These are phyloP conservation scores for Macrotis lagotis DNA, from an alignment of 2,113 vertebrate species.

Conservation along the genomic window DNA sequence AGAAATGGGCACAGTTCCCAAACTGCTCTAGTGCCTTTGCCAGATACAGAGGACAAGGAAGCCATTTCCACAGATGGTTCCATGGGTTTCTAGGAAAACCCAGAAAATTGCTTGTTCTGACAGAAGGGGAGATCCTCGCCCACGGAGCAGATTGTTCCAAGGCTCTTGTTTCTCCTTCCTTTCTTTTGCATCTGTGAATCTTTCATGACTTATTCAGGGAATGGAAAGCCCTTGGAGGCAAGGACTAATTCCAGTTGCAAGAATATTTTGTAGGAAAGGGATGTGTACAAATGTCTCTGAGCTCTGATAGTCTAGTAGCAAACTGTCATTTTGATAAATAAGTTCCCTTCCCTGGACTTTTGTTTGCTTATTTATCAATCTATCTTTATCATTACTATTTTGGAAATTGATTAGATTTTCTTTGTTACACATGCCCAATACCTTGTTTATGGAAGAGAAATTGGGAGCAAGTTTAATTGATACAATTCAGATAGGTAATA, in stretches of 20 bases:
- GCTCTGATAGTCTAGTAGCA: not conserved
- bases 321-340: not conserved
- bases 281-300: not conserved
- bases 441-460: not conserved
- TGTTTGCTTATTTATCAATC: not conserved
- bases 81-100: slow-evolving; percentile 73
- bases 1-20: slow-evolving; percentile 59
- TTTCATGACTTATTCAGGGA: slow-evolving; percentile 54
- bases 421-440: not conserved
- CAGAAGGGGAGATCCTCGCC: slow-evolving; percentile 69
- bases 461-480: not conserved
- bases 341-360: not conserved
- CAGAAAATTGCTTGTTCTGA: slow-evolving; percentile 67
- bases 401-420: not conserved
- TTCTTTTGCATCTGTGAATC: slow-evolving; percentile 49
- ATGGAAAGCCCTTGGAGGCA: slow-evolving; percentile 37
- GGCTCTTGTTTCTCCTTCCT: slow-evolving; percentile 62
- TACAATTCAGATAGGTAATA: not conserved
- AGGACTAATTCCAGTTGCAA: slow-evolving; percentile 28
- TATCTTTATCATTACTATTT: not conserved
- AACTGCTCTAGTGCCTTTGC: slow-evolving; percentile 61
- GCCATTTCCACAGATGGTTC: slow-evolving; percentile 75
- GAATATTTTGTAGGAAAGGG: slow-evolving; percentile 32
- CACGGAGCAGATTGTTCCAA: slow-evolving; percentile 60
- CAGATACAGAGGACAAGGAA: slow-evolving; percentile 63